Percentiles rank a stretch among this genome's conserved stretches.
Evolutionary conservation across 2,113 vertebrate species (phyloP).

Genomic region (Xiphorhynchus elegans): DNA sequence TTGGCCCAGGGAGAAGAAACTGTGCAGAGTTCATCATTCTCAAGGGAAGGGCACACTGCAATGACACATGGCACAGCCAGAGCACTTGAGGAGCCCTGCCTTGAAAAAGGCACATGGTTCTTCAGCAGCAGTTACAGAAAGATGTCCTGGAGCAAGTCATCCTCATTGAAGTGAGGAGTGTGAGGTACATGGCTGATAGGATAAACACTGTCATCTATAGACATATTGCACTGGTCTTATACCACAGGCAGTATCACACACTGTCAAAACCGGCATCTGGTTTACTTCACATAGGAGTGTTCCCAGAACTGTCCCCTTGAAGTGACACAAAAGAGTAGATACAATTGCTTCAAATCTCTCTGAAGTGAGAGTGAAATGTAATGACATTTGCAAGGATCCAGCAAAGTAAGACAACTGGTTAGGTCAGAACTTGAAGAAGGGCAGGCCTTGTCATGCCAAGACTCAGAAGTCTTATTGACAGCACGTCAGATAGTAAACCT

Average conservation of each 20-base stretch:
- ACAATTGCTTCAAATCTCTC: neutral
- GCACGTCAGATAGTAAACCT: neutral
- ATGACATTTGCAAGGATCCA: neutral
- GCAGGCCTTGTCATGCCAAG: neutral
- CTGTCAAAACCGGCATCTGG: slow-evolving; percentile 29
- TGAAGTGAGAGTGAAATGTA: slow-evolving; percentile 22
- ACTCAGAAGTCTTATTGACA: neutral
- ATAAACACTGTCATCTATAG: neutral
- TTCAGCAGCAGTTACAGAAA: neutral
- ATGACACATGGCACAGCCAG: neutral
- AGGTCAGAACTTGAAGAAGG: slow-evolving; percentile 10
- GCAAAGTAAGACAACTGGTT: neutral
- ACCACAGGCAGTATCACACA: neutral
- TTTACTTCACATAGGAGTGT: neutral
- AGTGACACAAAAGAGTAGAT: neutral
- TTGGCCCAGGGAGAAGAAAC: neutral
- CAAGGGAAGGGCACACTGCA: neutral
- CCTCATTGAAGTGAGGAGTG: neutral
- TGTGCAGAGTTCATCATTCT: neutral
- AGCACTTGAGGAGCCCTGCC: neutral
- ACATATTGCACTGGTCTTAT: neutral
- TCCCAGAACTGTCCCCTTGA: neutral
- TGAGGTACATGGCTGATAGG: neutral
- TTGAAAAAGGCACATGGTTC: neutral
- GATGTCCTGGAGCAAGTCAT: neutral